Percentiles rank a stretch among this genome's conserved stretches.
These are phyloP conservation scores for Philaenus spumarius DNA, from an alignment of 1,140 invertebrate genomes.

Conservation along the genomic window DNA sequence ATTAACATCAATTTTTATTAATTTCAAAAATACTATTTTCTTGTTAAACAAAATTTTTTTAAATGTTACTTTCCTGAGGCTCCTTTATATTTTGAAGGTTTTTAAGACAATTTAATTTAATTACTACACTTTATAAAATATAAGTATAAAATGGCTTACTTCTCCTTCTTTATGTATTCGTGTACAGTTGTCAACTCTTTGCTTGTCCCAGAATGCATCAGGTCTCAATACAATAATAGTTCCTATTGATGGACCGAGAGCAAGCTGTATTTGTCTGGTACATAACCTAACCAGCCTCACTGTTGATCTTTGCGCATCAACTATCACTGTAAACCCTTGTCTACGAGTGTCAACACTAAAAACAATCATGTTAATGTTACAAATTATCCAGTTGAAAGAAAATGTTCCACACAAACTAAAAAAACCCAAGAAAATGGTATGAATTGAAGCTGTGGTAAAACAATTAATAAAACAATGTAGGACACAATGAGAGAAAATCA, in stretches of 20 bases:
- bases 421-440: not conserved
- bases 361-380: too few species aligned
- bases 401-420: not conserved
- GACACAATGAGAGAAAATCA: too few species aligned
- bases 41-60: too few species aligned
- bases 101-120: too few species aligned
- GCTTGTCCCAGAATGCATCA: slow-evolving; percentile 68
- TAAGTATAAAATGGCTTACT: too few species aligned
- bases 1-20: too few species aligned
- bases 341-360: slow-evolving; percentile 42
- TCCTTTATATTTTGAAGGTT: too few species aligned
- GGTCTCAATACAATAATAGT: slow-evolving; percentile 55
- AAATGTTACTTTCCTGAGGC: too few species aligned
- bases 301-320: slow-evolving; percentile 55
- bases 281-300: slow-evolving; percentile 55
- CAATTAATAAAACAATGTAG: not conserved
- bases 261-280: slow-evolving; percentile 47
- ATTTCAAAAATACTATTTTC: too few species aligned
- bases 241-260: slow-evolving; percentile 39
- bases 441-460: not conserved
- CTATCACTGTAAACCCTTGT: slow-evolving; percentile 51
- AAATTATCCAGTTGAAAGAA: not conserved
- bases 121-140: too few species aligned
- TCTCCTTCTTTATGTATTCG: slow-evolving; percentile 55
- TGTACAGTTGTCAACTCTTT: slow-evolving; percentile 60